Percentiles rank a stretch among this genome's conserved stretches.
Conservation (phyloP, 23 tunicate genomes). For the Phallusia fumigata region DNA sequence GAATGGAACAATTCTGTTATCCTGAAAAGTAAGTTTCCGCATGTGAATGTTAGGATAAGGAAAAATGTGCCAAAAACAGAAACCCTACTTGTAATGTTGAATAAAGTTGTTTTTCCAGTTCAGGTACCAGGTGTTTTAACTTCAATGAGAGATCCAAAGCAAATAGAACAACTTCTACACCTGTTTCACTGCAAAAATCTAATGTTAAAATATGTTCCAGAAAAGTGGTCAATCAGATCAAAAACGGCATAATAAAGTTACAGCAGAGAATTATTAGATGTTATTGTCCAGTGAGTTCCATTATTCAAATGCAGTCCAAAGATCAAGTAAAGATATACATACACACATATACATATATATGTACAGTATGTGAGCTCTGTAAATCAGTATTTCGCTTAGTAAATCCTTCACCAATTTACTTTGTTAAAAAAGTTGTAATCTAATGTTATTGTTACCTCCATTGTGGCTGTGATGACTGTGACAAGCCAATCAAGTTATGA, state of each 20-base stretch:
- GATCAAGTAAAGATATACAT: too few relatives aligned
- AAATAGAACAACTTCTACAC: conserved; percentile 57
- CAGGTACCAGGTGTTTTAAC: conserved; percentile 31
- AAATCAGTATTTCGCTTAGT: too few relatives aligned
- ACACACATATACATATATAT: too few relatives aligned
- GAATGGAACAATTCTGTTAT: conserved; percentile 47
- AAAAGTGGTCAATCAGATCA: neutral
- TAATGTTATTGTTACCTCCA: conserved; percentile 22
- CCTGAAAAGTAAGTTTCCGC: neutral
- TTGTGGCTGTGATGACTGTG: conserved; percentile 18
- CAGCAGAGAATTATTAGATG: too few relatives aligned
- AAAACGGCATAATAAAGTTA: too few relatives aligned
- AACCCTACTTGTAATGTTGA: conserved; percentile 37
- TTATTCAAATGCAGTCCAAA: too few relatives aligned
- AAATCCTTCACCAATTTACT: neutral
- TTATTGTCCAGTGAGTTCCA: too few relatives aligned
- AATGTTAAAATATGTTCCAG: neutral
- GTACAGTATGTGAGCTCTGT: too few relatives aligned
- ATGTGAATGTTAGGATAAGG: neutral
- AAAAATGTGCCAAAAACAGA: neutral
- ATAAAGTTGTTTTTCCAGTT: conserved; percentile 48
- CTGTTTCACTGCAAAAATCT: conserved; percentile 3
- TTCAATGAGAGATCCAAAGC: conserved; percentile 25
- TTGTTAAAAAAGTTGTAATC: neutral
- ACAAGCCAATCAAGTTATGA: conserved; percentile 35